Evolutionary conservation across 2,113 vertebrate genomes (phyloP).

Genomic region (Epinephelus fuscoguttatus): DNA sequence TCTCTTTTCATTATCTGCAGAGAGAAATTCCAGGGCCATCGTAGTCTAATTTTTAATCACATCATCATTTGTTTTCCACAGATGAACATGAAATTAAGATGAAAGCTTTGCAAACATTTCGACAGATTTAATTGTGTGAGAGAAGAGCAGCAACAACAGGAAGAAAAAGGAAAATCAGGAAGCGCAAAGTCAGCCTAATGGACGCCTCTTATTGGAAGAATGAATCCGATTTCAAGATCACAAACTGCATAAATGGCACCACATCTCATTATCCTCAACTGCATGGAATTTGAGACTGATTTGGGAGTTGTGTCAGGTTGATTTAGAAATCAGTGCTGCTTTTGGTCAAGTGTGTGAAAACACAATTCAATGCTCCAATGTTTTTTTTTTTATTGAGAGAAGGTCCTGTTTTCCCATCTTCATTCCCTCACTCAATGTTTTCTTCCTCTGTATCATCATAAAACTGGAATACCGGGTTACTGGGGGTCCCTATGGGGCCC

Average conservation of each 20-base stretch:
- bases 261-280: background rate
- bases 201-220: background rate
- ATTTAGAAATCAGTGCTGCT: slow-evolving; percentile 8
- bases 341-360: background rate
- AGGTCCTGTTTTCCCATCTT: background rate
- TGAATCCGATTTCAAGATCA: background rate
- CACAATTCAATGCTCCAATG: too few species aligned
- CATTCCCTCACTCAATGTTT: slow-evolving; percentile 22
- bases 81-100: background rate
- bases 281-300: background rate
- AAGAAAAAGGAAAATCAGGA: background rate
- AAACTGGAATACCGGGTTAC: slow-evolving; percentile 8
- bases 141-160: background rate
- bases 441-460: slow-evolving; percentile 24
- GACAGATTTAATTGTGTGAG: background rate
- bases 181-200: background rate
- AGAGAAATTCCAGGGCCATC: background rate
- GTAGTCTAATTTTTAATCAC: background rate
- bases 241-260: background rate
- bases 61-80: background rate
- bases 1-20: background rate
- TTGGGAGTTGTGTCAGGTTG: background rate
- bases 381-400: background rate
- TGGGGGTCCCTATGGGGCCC: slow-evolving; percentile 32
- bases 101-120: background rate